phyloP scores from a whole-genome alignment of 2,797 vertebrate genomes.

The Parauchenoglanis punctatus region DNA sequence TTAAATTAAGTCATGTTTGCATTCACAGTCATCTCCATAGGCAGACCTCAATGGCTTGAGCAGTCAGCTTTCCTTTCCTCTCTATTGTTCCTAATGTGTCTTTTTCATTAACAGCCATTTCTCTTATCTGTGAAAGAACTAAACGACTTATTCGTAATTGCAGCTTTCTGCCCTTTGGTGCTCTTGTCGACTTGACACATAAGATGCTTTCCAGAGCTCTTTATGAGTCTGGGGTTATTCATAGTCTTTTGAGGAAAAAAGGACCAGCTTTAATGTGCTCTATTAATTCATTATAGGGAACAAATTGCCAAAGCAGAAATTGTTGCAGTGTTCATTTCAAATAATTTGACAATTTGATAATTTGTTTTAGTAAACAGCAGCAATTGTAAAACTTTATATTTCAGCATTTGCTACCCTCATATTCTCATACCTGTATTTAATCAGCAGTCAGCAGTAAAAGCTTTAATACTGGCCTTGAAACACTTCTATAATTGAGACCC shows the following conservation, averaged over 20 bases:
- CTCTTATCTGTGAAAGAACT: constrained; percentile 48
- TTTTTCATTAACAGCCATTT: constrained; percentile 41
- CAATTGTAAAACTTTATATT: not conserved
- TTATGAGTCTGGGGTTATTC: constrained; percentile 8
- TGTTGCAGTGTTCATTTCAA: not conserved
- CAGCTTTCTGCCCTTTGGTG: constrained; percentile 29
- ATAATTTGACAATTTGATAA: not conserved
- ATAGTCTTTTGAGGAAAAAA: not conserved
- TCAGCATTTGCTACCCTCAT: not conserved
- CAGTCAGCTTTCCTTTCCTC: constrained; percentile 35
- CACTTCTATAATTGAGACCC: not conserved
- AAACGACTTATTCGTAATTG: constrained; percentile 36
- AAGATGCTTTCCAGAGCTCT: constrained; percentile 7
- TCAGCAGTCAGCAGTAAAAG: not conserved
- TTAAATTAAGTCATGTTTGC: constrained; percentile 49
- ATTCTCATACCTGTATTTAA: not conserved
- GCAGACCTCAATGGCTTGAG: constrained; percentile 45
- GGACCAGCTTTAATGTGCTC: no score
- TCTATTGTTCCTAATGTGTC: constrained; percentile 50
- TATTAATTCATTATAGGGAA: not conserved
- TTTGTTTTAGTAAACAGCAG: not conserved
- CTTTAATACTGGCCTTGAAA: not conserved
- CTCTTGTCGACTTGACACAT: constrained; percentile 1
- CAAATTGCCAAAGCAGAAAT: not conserved
- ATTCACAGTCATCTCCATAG: constrained; percentile 44